Conservation (phyloP, 2,113 vertebrate species). For the Silurus meridionalis region DNA sequence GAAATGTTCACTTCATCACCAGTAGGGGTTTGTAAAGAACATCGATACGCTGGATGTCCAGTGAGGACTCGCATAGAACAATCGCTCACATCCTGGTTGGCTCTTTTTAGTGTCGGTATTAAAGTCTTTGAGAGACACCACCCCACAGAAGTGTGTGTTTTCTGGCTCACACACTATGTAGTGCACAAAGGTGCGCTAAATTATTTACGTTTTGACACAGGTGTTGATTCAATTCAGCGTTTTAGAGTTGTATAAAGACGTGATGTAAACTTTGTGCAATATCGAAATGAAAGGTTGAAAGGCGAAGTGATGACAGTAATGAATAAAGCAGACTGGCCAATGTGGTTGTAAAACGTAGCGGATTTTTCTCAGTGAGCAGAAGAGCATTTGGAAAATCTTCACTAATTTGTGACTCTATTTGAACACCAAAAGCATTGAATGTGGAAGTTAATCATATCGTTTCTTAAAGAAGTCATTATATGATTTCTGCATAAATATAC, state of each 20-base stretch:
- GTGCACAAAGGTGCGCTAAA: neutral
- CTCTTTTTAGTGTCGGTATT: neutral
- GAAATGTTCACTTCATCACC: neutral
- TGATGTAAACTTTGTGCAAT: no score
- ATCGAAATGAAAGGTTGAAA: no score
- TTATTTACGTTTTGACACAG: no score
- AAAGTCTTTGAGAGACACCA: neutral
- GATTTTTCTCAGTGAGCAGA: no score
- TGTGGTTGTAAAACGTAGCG: neutral
- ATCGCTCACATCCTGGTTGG: neutral
- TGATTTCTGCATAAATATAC: no score
- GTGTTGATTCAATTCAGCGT: no score
- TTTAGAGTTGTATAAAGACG: no score
- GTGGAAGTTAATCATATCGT: neutral
- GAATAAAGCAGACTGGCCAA: neutral
- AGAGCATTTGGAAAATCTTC: no score
- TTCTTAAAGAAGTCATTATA: neutral
- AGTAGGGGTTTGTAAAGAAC: neutral
- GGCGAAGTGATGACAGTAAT: neutral
- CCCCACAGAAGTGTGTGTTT: neutral
- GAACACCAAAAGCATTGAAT: no score
- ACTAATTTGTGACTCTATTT: no score
- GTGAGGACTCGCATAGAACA: neutral
- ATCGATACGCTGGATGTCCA: neutral
- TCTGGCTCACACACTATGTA: neutral